Base-by-base conservation (phyloP, 1,140 invertebrate species). In the Cyrtorhinus lividipennis region DNA sequence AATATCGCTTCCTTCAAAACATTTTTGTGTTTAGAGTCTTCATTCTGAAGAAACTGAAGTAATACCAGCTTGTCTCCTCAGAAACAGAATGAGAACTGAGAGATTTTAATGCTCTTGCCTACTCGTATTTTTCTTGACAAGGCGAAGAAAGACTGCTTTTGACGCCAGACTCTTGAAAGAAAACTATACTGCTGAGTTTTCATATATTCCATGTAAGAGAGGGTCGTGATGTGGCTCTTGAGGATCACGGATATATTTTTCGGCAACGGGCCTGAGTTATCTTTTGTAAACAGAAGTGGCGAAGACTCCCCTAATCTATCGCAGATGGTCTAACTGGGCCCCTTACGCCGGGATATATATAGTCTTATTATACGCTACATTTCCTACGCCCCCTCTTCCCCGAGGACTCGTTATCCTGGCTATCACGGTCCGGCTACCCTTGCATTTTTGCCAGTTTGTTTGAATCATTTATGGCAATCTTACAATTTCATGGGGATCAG, bases 341-440 rank as follows among this genome's bases (percentile, higher is more conserved):
- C 56, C 23, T 57, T 13, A 18, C 24, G 18, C 23, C 24, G 56
- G 20, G 15, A 57, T 23, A 57, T 57, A 57, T 57, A 57, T 57
- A 22, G 56, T 57, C 56, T 57, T 57, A 57, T 57, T 57, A 57
- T 57, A 57, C 56, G 56, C 56, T 57, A 57, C 56, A 57, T 57
- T 57, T 57, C 56, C 24, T 20, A 15, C 15, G 30, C 20, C 56
- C 56, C 56, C 20, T 57, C 23, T 24, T 24, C 56, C 30, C 56
- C 24, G 13, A 24, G 23, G 56, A 23, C 56, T 57, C 56, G 56
- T 57, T 57, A 57, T 38, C 30, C 30, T 38, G 30, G 30, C 30
- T 38, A 38, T 38, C 23, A 57, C 3, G 56, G 2, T 22, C 20
- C 18, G 13, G 2, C 20, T 24, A 24, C 56, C 56, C 30, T 38